Percentiles rank a stretch among this genome's conserved stretches.
phyloP scores from a whole-genome alignment of 1,140 invertebrate species.

The Trypoxylus dichotomus region DNA sequence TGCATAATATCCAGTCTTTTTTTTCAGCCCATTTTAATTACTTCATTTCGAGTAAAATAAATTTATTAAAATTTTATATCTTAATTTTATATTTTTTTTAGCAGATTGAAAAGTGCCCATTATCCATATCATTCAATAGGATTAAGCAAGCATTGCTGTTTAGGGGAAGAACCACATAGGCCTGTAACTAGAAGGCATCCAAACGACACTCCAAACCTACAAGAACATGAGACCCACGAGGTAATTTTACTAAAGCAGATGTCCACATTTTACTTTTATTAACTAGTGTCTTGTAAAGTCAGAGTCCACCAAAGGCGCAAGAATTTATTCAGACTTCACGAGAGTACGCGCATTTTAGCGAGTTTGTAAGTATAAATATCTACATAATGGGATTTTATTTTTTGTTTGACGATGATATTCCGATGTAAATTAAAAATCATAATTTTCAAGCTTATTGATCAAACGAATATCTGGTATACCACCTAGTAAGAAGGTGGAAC shows the following conservation, averaged over 20 bases:
- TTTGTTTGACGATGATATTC: too few species aligned
- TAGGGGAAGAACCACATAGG: not conserved
- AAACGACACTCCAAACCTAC: not conserved
- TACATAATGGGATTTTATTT: not conserved
- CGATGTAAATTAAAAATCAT: too few species aligned
- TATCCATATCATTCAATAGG: not conserved
- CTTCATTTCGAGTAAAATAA: not conserved
- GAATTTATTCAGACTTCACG: not conserved
- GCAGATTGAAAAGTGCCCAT: not conserved
- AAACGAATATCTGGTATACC: too few species aligned
- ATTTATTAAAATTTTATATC: not conserved
- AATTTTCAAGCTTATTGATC: too few species aligned
- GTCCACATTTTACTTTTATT: not conserved
- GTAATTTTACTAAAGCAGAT: not conserved
- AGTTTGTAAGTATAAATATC: not conserved
- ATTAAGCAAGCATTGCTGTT: not conserved
- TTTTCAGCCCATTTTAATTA: too few species aligned
- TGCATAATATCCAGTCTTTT: too few species aligned
- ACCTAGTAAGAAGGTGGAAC: too few species aligned
- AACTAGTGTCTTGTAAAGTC: conserved; percentile 3
- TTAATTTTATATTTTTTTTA: not conserved
- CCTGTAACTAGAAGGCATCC: conserved; percentile 16
- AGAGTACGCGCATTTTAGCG: not conserved
- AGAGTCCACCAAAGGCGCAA: not conserved
- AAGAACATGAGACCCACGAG: not conserved